A percentile compares a stretch with the other conserved stretches of the same genome.
phyloP scores from a whole-genome alignment of 2,797 vertebrate species.

The Sternotherus odoratus region DNA sequence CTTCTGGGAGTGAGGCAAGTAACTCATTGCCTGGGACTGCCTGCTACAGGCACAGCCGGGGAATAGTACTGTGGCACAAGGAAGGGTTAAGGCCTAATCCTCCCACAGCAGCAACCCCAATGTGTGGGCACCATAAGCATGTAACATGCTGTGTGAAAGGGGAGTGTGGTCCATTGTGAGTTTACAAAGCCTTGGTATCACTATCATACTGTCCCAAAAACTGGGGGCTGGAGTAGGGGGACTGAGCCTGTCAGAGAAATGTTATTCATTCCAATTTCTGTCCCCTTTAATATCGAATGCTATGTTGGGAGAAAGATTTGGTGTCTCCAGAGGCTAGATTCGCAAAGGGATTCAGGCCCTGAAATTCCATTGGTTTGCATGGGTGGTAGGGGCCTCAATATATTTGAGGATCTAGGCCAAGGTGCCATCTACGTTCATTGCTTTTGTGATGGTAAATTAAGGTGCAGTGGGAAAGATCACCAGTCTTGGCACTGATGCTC shows the following conservation, averaged over 20 bases:
- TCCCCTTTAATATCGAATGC: conserved; percentile 20
- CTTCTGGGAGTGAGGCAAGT: neutral
- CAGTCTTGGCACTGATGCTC: accelerated
- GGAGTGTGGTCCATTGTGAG: conserved; percentile 33
- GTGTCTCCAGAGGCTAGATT: neutral
- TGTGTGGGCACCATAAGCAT: conserved; percentile 53
- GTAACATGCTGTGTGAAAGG: conserved; percentile 48
- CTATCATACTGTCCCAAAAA: conserved; percentile 27
- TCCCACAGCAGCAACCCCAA: neutral
- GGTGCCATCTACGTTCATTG: neutral
- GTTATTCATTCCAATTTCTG: conserved; percentile 49
- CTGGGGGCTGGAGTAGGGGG: neutral
- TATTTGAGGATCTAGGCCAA: neutral
- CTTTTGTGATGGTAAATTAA: conserved; percentile 18
- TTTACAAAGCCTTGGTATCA: conserved; percentile 50
- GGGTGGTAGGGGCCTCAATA: neutral
- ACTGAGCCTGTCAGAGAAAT: conserved; percentile 48
- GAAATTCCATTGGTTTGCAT: neutral
- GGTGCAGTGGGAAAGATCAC: neutral
- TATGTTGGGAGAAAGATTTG: conserved; percentile 9
- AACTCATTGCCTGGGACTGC: neutral
- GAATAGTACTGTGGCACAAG: conserved; percentile 7
- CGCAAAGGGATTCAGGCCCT: neutral
- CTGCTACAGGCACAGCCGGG: neutral
- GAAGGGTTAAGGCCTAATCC: conserved; percentile 1